These are phyloP conservation scores for Blera fallax DNA, from an alignment of 2,888 invertebrate genomes.

Conservation along the genomic window DNA sequence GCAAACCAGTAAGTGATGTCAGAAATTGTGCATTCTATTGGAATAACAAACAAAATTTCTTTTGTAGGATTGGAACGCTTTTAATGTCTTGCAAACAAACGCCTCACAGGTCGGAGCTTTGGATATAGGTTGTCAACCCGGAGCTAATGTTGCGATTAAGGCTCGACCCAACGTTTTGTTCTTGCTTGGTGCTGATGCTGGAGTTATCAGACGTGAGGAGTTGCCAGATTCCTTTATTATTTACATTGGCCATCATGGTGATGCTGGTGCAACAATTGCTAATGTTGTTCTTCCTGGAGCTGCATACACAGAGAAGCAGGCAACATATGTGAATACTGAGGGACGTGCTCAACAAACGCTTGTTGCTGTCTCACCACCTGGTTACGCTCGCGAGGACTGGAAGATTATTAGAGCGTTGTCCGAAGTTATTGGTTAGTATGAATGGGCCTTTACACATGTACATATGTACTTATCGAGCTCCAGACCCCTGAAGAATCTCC, in stretches of 20 bases:
- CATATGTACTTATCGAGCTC: too few relatives aligned
- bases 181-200: constrained; percentile 96
- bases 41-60: neutral
- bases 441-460: too few relatives aligned
- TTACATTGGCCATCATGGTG: constrained; percentile 98
- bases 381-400: constrained; percentile 98
- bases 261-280: constrained; percentile 94
- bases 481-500: too few relatives aligned
- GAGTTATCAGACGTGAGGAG: constrained; percentile 88
- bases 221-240: constrained; percentile 93
- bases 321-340: constrained; percentile 98
- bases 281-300: constrained; percentile 97
- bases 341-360: constrained; percentile 96
- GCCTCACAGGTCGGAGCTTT: constrained; percentile 97
- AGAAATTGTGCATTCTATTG: too few relatives aligned
- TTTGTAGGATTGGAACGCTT: constrained; percentile 87
- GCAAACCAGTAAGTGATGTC: constrained; percentile 82
- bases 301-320: constrained; percentile 99
- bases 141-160: constrained; percentile 84
- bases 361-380: constrained; percentile 94
- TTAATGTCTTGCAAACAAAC: constrained; percentile 97
- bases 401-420: constrained; percentile 98
- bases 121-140: constrained; percentile 95
- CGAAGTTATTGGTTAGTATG: constrained; percentile 87
- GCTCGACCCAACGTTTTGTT: constrained; percentile 91